Conservation (phyloP, 2,888 invertebrate genomes). For the Tuberolachnus salignus region DNA sequence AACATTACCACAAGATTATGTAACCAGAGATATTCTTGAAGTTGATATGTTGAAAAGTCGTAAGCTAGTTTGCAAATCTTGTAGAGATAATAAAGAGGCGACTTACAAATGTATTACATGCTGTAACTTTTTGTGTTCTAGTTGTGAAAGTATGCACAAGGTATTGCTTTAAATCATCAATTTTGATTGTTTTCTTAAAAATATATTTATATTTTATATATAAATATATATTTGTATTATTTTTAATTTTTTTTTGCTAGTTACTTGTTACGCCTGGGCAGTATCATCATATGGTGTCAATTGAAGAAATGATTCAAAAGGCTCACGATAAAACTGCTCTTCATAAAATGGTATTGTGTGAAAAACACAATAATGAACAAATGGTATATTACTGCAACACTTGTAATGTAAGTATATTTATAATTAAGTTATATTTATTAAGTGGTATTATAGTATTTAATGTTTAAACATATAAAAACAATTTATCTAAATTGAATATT, state of each 20-base stretch:
- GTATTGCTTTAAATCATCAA: constrained; percentile 55
- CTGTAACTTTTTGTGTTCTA: constrained; percentile 89
- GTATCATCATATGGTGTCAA: constrained; percentile 87
- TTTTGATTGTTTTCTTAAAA: background rate
- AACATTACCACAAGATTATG: constrained; percentile 84
- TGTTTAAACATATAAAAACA: no score
- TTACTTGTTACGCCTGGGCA: constrained; percentile 62
- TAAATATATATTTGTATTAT: background rate
- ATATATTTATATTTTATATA: background rate
- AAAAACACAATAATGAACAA: constrained; percentile 79
- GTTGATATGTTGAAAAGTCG: constrained; percentile 77
- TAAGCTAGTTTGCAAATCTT: constrained; percentile 83
- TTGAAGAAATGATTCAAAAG: constrained; percentile 80
- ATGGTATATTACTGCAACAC: constrained; percentile 87
- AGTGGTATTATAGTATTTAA: no score
- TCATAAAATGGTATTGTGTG: constrained; percentile 87
- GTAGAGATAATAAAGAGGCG: constrained; percentile 93
- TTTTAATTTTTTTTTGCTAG: constrained; percentile 7
- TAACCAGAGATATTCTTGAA: constrained; percentile 82
- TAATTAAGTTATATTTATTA: background rate
- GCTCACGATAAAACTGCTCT: constrained; percentile 79
- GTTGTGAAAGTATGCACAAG: constrained; percentile 94
- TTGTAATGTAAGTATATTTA: constrained; percentile 68
- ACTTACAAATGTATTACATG: constrained; percentile 94
- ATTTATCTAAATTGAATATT: no score